Base-by-base conservation (phyloP, 2,888 invertebrate genomes). In the Pachydiplax longipennis region DNA sequence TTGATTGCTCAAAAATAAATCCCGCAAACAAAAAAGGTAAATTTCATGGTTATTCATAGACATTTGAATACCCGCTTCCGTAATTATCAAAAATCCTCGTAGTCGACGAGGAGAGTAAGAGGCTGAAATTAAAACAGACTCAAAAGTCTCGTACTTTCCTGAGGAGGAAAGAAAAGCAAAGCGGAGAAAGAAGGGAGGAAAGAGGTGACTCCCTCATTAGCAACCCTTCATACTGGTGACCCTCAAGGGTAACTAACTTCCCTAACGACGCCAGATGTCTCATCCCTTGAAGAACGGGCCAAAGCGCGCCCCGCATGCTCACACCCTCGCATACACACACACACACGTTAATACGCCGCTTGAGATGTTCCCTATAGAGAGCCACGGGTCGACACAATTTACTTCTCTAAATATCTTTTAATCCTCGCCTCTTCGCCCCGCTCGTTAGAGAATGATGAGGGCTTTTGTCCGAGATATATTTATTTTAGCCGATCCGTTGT, bases 231-330 rank as follows among this genome's bases (percentile, higher is more conserved):
- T 87, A 61, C 87, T 18, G 87, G 87, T 61, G 87, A 87, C 87
- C 87, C 87, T 87, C 87, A 61, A 87, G 87, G 87, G 87, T 87
- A 87, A 87, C 87, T 87, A 61, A 87, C 87, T 87, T 61, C 87
- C 87, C 87, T 87, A 87, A 87, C 87, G 87, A 87, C 87, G 87
- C 87, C 87, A 87, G 87, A 87, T 87, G 87, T 61, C 35, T 87
- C 87, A 25, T 73, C 73, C 65, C 65, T 65, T n/a, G 6, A 65
- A 65, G 65, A n/a, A 61, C 61, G 61, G 61, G 61, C 10, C 2
- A 8, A n/a, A 5, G 15, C 65, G n/a, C 65, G 8, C 65, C 65
- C 65, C 65, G 65, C 65, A 65, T 25, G 65, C 65, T 0, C 61
- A 22, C 83, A 53, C 83, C 31, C 53, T 15, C 58, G 10, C 58